phyloP scores from a whole-genome alignment of 2,113 vertebrate species.

The Percopsis transmontana region DNA sequence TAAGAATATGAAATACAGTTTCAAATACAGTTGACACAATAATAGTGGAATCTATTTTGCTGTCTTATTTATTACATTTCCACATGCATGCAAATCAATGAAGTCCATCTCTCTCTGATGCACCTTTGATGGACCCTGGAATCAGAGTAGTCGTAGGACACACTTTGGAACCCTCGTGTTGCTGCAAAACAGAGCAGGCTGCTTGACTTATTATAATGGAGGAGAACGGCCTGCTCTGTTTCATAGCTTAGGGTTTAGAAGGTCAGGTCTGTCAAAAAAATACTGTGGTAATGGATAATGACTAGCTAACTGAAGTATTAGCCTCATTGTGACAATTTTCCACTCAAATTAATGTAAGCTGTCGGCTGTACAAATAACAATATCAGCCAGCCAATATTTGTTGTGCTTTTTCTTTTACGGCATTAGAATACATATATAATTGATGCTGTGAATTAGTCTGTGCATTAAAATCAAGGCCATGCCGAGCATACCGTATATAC shows the following conservation, averaged over 20 bases:
- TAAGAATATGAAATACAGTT: conserved; percentile 52
- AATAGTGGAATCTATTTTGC: conserved; percentile 65
- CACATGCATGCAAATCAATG: too few relatives aligned
- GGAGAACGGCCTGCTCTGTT: conserved; percentile 46
- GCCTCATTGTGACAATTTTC: conserved; percentile 43
- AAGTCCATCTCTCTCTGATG: too few relatives aligned
- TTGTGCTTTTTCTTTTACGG: conserved; percentile 36
- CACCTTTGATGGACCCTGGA: too few relatives aligned
- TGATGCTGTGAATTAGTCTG: conserved; percentile 20
- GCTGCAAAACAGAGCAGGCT: conserved; percentile 60
- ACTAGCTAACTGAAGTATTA: conserved; percentile 39
- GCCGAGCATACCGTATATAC: conserved; percentile 7
- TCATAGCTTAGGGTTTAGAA: conserved; percentile 65
- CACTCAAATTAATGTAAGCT: conserved; percentile 46
- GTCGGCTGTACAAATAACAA: conserved; percentile 46
- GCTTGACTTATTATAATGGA: conserved; percentile 61
- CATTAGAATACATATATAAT: conserved; percentile 33
- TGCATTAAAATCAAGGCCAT: conserved; percentile 19
- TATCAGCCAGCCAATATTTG: conserved; percentile 47
- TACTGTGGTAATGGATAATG: conserved; percentile 22
- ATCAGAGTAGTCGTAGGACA: conserved; percentile 32
- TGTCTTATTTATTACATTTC: too few relatives aligned
- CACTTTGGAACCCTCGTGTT: conserved; percentile 58
- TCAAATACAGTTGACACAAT: conserved; percentile 56
- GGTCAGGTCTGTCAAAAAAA: conserved; percentile 61